These are phyloP conservation scores for Amphibalanus amphitrite DNA, from an alignment of 1,140 invertebrate genomes.

Conservation along the genomic window DNA sequence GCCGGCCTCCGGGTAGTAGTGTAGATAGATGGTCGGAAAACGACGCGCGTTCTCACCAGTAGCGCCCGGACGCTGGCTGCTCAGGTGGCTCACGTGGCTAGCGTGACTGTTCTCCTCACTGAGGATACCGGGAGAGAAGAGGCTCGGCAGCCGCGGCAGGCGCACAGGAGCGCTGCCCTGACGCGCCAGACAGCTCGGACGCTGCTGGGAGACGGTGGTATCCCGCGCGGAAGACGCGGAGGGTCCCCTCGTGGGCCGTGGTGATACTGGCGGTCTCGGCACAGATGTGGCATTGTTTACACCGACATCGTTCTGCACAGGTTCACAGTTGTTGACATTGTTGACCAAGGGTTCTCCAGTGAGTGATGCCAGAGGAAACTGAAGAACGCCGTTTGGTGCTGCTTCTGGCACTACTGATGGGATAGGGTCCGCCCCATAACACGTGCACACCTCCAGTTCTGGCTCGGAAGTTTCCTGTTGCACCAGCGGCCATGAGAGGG, in stretches of 20 bases:
- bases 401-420: too few species aligned
- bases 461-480: neutral
- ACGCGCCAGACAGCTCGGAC: neutral
- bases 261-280: too few species aligned
- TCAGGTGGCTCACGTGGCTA: neutral
- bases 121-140: neutral
- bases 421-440: neutral
- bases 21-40: slow-evolving; percentile 40
- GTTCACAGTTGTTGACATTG: too few species aligned
- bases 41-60: neutral
- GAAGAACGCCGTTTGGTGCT: too few species aligned
- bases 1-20: slow-evolving; percentile 56
- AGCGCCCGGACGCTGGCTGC: neutral
- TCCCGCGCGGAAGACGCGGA: too few species aligned
- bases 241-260: too few species aligned
- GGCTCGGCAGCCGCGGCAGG: too few species aligned
- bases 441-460: neutral
- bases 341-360: too few species aligned
- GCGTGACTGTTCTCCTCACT: neutral
- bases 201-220: too few species aligned
- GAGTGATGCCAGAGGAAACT: too few species aligned
- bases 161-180: neutral
- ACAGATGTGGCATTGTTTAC: too few species aligned
- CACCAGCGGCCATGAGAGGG: neutral
- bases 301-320: too few species aligned